Evolutionary conservation across 2,113 vertebrate species (phyloP).

Genomic region (Chaenogobius annularis): DNA sequence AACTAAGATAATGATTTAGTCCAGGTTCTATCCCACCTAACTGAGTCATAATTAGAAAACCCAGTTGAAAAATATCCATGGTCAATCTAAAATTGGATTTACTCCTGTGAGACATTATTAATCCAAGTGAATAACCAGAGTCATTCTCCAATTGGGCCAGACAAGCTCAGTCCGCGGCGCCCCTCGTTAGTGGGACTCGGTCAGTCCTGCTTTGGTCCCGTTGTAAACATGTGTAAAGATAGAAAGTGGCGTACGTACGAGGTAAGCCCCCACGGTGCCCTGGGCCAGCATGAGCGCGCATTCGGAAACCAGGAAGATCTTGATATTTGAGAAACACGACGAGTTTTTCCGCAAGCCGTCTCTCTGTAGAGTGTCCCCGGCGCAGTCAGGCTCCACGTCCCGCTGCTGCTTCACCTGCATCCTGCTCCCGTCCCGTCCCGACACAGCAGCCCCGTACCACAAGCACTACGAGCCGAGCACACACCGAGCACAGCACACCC

Average conservation of each 20-base stretch:
- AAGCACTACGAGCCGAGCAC: constrained; percentile 37
- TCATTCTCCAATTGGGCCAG: neutral
- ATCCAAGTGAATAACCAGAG: neutral
- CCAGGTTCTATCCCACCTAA: too few species aligned
- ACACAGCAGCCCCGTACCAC: constrained; percentile 19
- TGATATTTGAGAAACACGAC: constrained; percentile 94
- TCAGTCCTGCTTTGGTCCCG: neutral
- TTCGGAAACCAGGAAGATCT: constrained; percentile 94
- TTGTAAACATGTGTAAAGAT: neutral
- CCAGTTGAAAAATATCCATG: too few species aligned
- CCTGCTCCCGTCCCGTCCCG: constrained; percentile 54
- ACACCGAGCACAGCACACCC: constrained; percentile 26
- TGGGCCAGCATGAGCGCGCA: constrained; percentile 97
- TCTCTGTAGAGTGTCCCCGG: constrained; percentile 73
- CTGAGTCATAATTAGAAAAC: too few species aligned
- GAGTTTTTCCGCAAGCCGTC: constrained; percentile 81
- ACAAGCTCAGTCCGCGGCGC: neutral
- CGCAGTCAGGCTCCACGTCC: constrained; percentile 68
- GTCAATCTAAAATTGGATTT: too few species aligned
- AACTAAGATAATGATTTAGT: too few species aligned
- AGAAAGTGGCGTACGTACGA: constrained; percentile 84
- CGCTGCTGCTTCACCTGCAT: constrained; percentile 81
- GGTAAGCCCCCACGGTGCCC: constrained; percentile 95
- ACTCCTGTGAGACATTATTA: too few species aligned
- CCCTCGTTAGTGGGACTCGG: neutral